Base-by-base conservation (phyloP, 2,888 invertebrate species). In the Blera fallax region DNA sequence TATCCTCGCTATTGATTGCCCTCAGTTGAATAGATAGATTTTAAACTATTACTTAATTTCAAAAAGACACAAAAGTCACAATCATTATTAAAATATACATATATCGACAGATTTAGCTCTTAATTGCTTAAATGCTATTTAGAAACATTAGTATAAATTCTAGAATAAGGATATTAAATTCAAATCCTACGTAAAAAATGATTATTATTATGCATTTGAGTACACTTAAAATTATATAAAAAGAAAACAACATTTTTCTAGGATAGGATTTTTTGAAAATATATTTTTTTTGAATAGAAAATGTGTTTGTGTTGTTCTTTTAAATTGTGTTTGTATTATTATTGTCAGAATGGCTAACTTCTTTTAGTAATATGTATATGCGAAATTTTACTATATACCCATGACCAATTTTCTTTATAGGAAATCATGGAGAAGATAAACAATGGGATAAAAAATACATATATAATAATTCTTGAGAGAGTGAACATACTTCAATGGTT, bases 31-130 rank as follows among this genome's bases (percentile, higher is more conserved):
- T 27, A 43, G 11, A 18, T 70, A 34, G 14, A 60, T 40, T 67
- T 43, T 50, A 27, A 16, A 58, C 37, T 60, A 72, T 56, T 64
- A 73, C 62, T 73, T 62, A 74, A 74, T 34, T 56, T 54, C 7
- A 34, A n/a, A 64, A 43, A 34, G 14, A 50, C 37, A 40, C 24
- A 56, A 56, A 45, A 29, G 43, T 37, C 56, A 24, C 32, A 32
- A 56, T 37, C 11, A 27, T 37, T 27, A 24, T 1, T 24, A 43
- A 45, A 43, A 14, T 7, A 21, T 27, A 27, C 16, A 11, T n/a
- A 37, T 40, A 8, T 14, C 52, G 10, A 48, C 37, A 24, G 37
- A 60, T 14, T 24, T 24, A 18, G 32, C 27, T 18, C 11, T 16
- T 72, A 58, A 8, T 54, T n/a, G n/a, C n/a, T n/a, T 69, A 29